Evolutionary conservation across 2,113 vertebrate species (phyloP).

Genomic region (Phasianus colchicus): DNA sequence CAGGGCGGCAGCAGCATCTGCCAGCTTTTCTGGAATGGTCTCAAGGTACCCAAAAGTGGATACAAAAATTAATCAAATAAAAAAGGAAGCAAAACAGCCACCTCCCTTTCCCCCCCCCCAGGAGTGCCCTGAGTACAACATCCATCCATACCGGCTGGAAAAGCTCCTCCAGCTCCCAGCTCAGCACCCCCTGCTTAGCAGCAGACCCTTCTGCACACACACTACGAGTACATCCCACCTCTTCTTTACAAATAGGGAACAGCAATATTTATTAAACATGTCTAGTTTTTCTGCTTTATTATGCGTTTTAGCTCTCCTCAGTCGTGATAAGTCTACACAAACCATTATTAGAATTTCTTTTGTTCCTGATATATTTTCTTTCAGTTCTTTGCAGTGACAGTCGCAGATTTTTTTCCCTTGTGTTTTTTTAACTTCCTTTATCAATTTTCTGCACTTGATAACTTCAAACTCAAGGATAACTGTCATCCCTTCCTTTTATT

Average conservation of each 20-base stretch:
- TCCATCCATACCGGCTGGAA: rapidly evolving
- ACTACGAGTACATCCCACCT: background rate
- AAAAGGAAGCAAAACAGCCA: rapidly evolving
- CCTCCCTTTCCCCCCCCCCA: rapidly evolving
- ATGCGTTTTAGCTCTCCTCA: slow-evolving; percentile 56
- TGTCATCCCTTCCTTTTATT: slow-evolving; percentile 52
- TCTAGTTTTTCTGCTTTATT: slow-evolving; percentile 62
- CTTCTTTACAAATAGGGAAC: slow-evolving; percentile 18
- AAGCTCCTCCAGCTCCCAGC: background rate
- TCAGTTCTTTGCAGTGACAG: slow-evolving; percentile 47
- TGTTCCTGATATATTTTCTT: slow-evolving; percentile 61
- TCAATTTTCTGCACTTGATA: slow-evolving; percentile 53
- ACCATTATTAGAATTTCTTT: slow-evolving; percentile 72
- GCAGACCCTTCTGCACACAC: background rate
- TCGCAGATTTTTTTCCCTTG: slow-evolving; percentile 28
- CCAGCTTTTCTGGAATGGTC: background rate
- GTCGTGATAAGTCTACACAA: slow-evolving; percentile 57
- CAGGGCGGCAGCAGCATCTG: background rate
- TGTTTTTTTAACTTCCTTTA: slow-evolving; percentile 62
- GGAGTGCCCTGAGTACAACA: background rate
- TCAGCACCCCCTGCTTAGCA: background rate
- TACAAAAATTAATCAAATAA: background rate
- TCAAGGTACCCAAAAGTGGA: background rate
- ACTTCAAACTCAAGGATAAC: slow-evolving; percentile 57
- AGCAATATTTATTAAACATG: slow-evolving; percentile 68